Evolutionary conservation across 2,888 invertebrate species (phyloP).

Genomic region (Tetramorium bicarinatum): DNA sequence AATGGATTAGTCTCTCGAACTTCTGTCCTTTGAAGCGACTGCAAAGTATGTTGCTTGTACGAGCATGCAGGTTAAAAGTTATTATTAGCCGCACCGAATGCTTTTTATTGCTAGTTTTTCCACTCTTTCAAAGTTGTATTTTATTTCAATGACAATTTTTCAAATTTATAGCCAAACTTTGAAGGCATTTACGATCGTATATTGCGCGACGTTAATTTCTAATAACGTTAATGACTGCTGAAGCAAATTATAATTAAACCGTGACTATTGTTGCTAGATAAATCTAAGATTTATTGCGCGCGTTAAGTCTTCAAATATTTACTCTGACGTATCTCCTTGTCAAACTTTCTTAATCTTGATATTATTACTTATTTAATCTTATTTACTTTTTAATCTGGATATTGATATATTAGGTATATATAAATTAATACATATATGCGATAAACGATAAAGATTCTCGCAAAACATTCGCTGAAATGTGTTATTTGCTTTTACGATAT

Average conservation of each 20-base stretch:
- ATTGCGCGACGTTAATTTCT: slow-evolving; percentile 15
- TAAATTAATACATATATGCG: not conserved
- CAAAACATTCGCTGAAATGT: not conserved
- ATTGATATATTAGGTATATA: not conserved
- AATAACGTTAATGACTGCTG: slow-evolving; percentile 75
- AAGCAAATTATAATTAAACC: slow-evolving; percentile 73
- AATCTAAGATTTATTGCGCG: slow-evolving; percentile 75
- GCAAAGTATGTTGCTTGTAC: not conserved
- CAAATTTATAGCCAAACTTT: not conserved
- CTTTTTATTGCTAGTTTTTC: not conserved
- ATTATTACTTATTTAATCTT: too few relatives aligned
- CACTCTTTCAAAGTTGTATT: not conserved
- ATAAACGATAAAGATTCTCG: not conserved
- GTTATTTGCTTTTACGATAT: slow-evolving; percentile 15
- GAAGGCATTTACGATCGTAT: not conserved
- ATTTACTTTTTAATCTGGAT: too few relatives aligned
- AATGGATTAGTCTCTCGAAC: not conserved
- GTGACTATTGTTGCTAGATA: slow-evolving; percentile 66
- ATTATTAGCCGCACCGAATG: not conserved
- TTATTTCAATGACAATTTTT: not conserved
- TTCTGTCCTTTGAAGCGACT: not conserved
- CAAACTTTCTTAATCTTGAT: not conserved
- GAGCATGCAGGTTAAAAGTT: slow-evolving; percentile 28
- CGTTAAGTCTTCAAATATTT: slow-evolving; percentile 22
- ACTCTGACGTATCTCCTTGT: not conserved